phyloP scores from a whole-genome alignment of 2,113 vertebrate species.

The Phalacrocorax aristotelis region DNA sequence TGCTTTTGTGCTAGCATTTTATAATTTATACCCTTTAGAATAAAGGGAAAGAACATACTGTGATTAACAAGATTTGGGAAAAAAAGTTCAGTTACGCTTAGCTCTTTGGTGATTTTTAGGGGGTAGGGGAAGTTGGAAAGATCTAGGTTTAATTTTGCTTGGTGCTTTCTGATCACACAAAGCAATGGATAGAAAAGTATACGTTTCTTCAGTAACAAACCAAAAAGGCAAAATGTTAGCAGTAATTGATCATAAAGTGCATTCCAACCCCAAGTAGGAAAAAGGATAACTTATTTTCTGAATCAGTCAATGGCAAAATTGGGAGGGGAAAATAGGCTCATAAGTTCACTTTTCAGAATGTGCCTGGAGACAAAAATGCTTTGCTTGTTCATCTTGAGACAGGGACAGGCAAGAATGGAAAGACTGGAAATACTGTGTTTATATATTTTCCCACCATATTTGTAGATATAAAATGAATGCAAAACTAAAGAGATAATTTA shows the following conservation, averaged over 20 bases:
- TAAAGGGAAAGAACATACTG: not conserved
- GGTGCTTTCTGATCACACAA: not conserved
- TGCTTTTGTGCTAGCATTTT: not conserved
- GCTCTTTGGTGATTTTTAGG: not conserved
- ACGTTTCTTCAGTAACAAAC: not conserved
- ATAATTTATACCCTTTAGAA: not conserved
- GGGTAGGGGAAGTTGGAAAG: not conserved
- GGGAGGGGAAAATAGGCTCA: rapidly evolving
- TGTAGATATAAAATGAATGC: not conserved
- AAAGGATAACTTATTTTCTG: not conserved
- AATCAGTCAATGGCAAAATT: not conserved
- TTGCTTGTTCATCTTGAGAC: not conserved
- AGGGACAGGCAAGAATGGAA: not conserved
- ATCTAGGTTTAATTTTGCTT: not conserved
- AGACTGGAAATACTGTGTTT: not conserved
- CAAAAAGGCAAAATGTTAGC: not conserved
- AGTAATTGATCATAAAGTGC: not conserved
- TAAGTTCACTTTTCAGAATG: not conserved
- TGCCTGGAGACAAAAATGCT: not conserved
- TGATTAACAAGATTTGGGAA: not conserved
- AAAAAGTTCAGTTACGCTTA: not conserved
- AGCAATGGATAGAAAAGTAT: not conserved
- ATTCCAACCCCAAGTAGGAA: not conserved
- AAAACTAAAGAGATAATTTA: not conserved
- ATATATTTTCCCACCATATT: not conserved